Percentiles rank a stretch among this genome's conserved stretches.
These are phyloP conservation scores for Spizaetus ornatus DNA, from an alignment of 2,113 vertebrate species.

Conservation along the genomic window DNA sequence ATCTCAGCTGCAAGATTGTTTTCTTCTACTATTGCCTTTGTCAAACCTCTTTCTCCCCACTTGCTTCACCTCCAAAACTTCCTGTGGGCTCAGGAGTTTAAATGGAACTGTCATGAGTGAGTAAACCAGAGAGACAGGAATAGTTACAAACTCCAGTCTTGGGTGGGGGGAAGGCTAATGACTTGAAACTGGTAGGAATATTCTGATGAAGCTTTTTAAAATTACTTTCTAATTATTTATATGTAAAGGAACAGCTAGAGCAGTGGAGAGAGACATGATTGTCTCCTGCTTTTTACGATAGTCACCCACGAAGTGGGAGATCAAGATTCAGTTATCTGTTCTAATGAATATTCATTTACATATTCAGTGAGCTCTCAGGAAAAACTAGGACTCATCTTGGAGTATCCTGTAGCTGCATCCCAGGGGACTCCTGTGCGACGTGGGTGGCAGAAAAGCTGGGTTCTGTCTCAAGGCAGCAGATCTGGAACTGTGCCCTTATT, in stretches of 20 bases:
- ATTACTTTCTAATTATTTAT: not conserved
- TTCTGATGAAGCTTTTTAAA: not conserved
- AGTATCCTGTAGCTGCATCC: not conserved
- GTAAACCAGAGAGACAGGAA: not conserved
- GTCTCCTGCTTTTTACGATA: not conserved
- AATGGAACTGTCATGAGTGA: not conserved
- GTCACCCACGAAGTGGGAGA: not conserved
- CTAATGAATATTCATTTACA: not conserved
- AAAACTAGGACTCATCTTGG: not conserved
- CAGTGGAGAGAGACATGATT: not conserved
- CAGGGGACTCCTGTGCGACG: not conserved
- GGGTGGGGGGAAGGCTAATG: not conserved
- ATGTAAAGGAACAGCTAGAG: not conserved
- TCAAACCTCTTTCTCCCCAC: not conserved
- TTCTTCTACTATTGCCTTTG: not conserved
- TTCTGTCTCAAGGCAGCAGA: not conserved
- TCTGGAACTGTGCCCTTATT: not conserved
- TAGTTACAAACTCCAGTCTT: not conserved
- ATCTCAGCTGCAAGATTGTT: not conserved
- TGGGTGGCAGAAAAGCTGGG: not conserved
- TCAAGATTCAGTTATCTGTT: not conserved
- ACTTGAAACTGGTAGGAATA: not conserved
- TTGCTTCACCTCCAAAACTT: not conserved
- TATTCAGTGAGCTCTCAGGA: not conserved
- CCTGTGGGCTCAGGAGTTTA: not conserved